Conservation (phyloP, 2,888 invertebrate species). For the Baronia brevicornis region DNA sequence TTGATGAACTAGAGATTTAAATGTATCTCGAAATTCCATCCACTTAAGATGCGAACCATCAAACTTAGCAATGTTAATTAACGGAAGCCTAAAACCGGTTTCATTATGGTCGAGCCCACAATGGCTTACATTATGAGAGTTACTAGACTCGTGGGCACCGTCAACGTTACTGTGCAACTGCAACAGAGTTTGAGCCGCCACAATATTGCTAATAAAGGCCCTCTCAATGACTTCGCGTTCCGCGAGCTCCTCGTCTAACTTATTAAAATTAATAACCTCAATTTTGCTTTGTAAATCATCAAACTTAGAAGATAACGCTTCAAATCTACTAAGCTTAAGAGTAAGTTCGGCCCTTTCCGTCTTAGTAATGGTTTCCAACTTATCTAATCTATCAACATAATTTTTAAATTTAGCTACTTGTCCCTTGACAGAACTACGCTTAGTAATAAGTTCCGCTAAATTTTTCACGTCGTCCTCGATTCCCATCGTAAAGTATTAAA, state of each 20-base stretch:
- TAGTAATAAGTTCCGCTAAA: no score
- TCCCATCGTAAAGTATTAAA: no score
- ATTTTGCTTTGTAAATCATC: conserved; percentile 9
- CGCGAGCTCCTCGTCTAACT: conserved; percentile 1
- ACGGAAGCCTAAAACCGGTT: conserved; percentile 6
- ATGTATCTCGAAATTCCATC: conserved; percentile 15
- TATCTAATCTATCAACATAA: conserved; percentile 4
- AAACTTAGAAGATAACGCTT: conserved; percentile 4
- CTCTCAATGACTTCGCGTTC: no score
- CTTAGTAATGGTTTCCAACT: no score
- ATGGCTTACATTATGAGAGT: conserved; percentile 1
- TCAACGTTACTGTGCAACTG: not conserved
- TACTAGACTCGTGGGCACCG: not conserved
- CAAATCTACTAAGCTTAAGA: conserved; percentile 4
- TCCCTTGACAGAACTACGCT: conserved; percentile 12
- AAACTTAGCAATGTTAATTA: conserved; percentile 13
- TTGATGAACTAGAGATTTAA: conserved; percentile 5
- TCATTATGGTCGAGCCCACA: conserved; percentile 7
- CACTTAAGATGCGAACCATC: conserved; percentile 12
- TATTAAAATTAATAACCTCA: conserved; percentile 1
- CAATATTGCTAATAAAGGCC: not conserved
- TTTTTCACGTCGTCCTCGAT: no score
- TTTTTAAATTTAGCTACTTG: conserved; percentile 17
- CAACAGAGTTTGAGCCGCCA: not conserved
- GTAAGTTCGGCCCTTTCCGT: conserved; percentile 2